Evolutionary conservation across 92 coral and sea anemone genomes (phyloP).

Genomic region (Palythoa caribaeorum): DNA sequence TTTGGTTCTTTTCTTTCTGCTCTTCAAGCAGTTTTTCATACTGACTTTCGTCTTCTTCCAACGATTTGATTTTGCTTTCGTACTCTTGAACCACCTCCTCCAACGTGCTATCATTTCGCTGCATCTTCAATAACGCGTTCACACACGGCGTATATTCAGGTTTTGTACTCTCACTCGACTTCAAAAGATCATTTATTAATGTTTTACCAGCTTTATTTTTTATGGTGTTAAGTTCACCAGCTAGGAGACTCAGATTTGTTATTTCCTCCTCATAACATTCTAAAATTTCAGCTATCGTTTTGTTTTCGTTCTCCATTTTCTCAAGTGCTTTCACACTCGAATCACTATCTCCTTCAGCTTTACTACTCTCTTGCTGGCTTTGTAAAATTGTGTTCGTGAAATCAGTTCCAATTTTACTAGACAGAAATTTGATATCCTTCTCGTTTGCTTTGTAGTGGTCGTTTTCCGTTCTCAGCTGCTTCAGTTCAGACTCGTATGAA

Average conservation of each 20-base stretch:
- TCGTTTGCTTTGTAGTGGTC: neutral
- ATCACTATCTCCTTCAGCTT: neutral
- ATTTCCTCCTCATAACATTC: slow-evolving; percentile 8
- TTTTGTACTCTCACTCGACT: neutral
- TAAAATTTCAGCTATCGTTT: slow-evolving; percentile 18
- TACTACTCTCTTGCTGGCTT: neutral
- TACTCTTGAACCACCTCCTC: slow-evolving; percentile 9
- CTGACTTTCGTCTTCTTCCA: slow-evolving; percentile 31
- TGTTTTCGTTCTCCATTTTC: slow-evolving; percentile 14
- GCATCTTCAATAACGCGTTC: slow-evolving; percentile 11
- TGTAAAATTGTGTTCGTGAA: neutral
- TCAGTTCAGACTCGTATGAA: slow-evolving; percentile 66
- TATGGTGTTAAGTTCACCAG: neutral
- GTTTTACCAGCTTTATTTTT: slow-evolving; percentile 27
- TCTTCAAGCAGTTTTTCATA: slow-evolving; percentile 53
- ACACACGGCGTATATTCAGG: slow-evolving; percentile 16
- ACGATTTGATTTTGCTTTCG: neutral
- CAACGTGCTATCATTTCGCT: neutral
- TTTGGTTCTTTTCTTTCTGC: slow-evolving; percentile 61
- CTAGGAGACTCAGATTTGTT: neutral
- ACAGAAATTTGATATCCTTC: neutral
- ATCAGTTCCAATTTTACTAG: slow-evolving; percentile 11
- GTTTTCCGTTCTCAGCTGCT: neutral
- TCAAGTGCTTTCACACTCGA: slow-evolving; percentile 22
- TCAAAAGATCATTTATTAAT: neutral